Evolutionary conservation across 2,113 vertebrate species (phyloP).

Genomic region (Mastomys natalensis): DNA sequence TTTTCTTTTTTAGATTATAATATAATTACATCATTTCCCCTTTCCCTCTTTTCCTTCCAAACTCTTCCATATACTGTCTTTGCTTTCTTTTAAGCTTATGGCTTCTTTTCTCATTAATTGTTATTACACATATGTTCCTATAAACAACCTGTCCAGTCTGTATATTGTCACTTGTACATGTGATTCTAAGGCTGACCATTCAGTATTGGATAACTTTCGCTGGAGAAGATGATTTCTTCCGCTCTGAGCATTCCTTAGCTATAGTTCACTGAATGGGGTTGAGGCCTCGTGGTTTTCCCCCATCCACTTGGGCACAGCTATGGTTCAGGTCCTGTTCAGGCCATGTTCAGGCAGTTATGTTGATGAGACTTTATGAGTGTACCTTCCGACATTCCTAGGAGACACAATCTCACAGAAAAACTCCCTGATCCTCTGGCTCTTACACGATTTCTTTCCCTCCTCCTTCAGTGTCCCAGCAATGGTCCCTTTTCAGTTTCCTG

Average conservation of each 20-base stretch:
- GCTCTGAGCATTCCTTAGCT: not conserved
- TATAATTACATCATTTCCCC: not conserved
- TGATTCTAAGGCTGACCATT: not conserved
- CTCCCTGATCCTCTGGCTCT: not conserved
- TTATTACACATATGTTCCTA: not conserved
- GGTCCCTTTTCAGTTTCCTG: not conserved
- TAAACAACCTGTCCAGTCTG: not conserved
- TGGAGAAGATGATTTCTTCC: not conserved
- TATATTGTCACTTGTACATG: not conserved
- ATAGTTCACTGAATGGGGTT: not conserved
- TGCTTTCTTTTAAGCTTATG: not conserved
- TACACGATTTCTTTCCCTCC: not conserved
- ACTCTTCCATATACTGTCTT: not conserved
- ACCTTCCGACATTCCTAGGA: not conserved
- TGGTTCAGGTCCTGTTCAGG: not conserved
- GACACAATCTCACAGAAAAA: not conserved
- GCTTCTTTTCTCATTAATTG: not conserved
- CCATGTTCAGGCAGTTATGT: not conserved
- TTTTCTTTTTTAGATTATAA: not conserved
- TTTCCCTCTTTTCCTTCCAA: not conserved
- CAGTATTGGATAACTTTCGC: not conserved
- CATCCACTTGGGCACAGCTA: not conserved
- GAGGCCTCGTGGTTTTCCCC: not conserved
- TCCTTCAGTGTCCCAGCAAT: not conserved
- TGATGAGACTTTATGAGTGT: not conserved